Percentiles rank a stretch among this genome's conserved stretches.
Conservation (phyloP, 2,797 vertebrate genomes). For the Sebastes aleutianus region DNA sequence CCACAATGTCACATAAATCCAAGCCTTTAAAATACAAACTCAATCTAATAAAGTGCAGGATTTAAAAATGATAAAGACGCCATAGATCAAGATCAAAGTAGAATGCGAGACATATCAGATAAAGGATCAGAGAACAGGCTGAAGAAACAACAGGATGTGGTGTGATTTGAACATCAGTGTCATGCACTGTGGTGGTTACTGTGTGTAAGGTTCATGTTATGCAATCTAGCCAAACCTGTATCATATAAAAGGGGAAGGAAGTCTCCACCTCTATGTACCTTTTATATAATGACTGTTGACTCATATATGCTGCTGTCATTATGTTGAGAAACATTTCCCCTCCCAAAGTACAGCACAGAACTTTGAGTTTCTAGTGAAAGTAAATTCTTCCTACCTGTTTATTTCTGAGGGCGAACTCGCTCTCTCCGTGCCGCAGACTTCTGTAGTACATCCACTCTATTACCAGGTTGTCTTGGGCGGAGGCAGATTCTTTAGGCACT, state of each 20-base stretch:
- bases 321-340: neutral
- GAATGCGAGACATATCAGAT: neutral
- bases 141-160: constrained; percentile 18
- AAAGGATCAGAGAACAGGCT: too few relatives aligned
- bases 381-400: constrained; percentile 82
- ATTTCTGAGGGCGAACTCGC: constrained; percentile 83
- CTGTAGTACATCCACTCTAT: constrained; percentile 91
- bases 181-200: neutral
- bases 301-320: neutral
- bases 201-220: constrained; percentile 2
- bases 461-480: constrained; percentile 62
- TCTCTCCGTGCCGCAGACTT: constrained; percentile 77
- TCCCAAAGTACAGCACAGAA: too few relatives aligned
- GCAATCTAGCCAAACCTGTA: neutral
- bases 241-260: neutral
- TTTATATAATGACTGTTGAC: neutral
- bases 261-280: neutral
- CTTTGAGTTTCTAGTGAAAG: neutral
- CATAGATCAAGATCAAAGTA: neutral
- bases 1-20: neutral
- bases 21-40: neutral
- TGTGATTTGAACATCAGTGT: neutral
- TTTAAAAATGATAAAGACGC: neutral
- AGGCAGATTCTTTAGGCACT: neutral
- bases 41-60: neutral